Evolutionary conservation across 1,140 invertebrate genomes (phyloP).

Genomic region (Conopomorpha cramerella): DNA sequence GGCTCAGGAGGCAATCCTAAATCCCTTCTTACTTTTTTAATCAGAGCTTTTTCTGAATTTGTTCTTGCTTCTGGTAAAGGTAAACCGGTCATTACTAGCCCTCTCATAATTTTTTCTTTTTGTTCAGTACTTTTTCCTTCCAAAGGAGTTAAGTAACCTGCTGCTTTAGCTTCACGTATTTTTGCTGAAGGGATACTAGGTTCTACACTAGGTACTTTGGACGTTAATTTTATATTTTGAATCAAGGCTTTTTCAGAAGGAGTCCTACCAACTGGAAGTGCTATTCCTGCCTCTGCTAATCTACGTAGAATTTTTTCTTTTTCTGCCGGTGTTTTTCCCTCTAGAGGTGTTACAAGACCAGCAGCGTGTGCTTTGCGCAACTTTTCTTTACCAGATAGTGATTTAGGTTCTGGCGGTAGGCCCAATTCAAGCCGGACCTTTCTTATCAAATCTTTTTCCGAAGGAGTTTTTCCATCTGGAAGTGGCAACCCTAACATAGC

Average conservation of each 20-base stretch:
- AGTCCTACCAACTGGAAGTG: slow-evolving; percentile 1
- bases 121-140: slow-evolving; percentile 14
- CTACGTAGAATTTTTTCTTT: too few species aligned
- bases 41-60: slow-evolving; percentile 12
- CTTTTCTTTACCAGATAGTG: slow-evolving; percentile 14
- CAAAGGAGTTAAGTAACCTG: slow-evolving; percentile 14
- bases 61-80: slow-evolving; percentile 17
- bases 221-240: slow-evolving; percentile 5
- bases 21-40: slow-evolving; percentile 12
- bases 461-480: slow-evolving; percentile 12
- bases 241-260: slow-evolving; percentile 11
- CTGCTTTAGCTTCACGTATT: slow-evolving; percentile 11
- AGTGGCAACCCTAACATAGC: slow-evolving; percentile 11
- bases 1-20: too few species aligned
- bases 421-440: slow-evolving; percentile 15
- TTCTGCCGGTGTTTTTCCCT: too few species aligned
- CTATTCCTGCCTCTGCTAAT: too few species aligned
- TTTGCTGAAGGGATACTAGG: slow-evolving; percentile 7
- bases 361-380: slow-evolving; percentile 14
- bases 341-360: too few species aligned
- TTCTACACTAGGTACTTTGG: slow-evolving; percentile 3
- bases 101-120: slow-evolving; percentile 20
- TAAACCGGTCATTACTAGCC: slow-evolving; percentile 13
- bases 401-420: slow-evolving; percentile 11
- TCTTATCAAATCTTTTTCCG: slow-evolving; percentile 15